These are phyloP conservation scores for Theonella swinhoei DNA, from an alignment of 37 sponge, comb jelly and placozoan species.

Conservation along the genomic window DNA sequence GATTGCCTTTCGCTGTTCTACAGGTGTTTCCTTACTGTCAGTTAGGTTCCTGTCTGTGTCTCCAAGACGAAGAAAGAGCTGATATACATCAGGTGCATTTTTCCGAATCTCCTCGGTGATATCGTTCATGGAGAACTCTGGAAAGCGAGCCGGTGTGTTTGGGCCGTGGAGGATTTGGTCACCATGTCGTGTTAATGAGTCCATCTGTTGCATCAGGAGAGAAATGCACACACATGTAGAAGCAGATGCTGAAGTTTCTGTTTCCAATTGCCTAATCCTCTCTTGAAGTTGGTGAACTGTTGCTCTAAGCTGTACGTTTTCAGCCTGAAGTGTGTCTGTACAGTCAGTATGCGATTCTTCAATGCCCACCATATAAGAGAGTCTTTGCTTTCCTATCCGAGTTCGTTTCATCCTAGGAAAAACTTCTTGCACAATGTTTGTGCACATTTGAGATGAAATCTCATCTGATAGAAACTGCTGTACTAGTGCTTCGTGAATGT, in stretches of 20 bases:
- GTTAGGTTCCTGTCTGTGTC: neutral
- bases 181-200: neutral
- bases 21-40: neutral
- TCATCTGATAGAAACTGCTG: neutral
- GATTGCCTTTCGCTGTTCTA: neutral
- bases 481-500: neutral
- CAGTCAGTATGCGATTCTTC: no score
- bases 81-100: conserved; percentile 5
- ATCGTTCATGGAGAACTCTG: neutral
- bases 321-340: no score
- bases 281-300: no score
- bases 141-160: neutral
- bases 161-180: neutral
- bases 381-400: no score
- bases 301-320: no score
- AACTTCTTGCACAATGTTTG: neutral
- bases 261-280: no score
- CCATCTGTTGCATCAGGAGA: neutral
- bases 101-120: neutral
- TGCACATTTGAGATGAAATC: neutral
- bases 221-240: no score
- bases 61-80: neutral
- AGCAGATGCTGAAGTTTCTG: no score
- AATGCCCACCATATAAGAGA: no score
- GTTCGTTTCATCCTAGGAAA: no score